These are phyloP conservation scores for Taenaris catops DNA, from an alignment of 2,888 invertebrate genomes.

Conservation along the genomic window DNA sequence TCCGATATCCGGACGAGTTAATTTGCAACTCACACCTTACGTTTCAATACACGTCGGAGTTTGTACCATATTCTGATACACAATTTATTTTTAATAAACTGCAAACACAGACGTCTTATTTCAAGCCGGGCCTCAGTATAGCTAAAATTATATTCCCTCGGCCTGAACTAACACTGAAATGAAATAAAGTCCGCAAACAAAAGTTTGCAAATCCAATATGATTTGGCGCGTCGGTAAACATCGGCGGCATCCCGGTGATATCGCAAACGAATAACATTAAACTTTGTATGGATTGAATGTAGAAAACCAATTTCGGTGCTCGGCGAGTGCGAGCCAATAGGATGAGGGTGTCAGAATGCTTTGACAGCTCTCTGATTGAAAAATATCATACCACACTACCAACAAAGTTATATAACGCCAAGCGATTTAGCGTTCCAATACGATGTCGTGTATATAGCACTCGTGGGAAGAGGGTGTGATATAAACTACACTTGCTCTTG, in stretches of 20 bases:
- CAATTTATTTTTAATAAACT: constrained; percentile 8
- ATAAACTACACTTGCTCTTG: too few species aligned
- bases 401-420: too few species aligned
- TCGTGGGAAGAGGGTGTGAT: too few species aligned
- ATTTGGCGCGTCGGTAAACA: constrained; percentile 78
- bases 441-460: too few species aligned
- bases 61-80: constrained; percentile 1
- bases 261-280: constrained; percentile 80
- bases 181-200: constrained; percentile 79
- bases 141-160: constrained; percentile 71
- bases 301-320: constrained; percentile 81
- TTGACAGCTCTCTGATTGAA: constrained; percentile 83
- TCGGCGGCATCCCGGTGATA: constrained; percentile 79
- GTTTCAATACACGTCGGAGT: constrained; percentile 1
- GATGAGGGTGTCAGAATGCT: constrained; percentile 81
- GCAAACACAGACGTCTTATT: constrained; percentile 14
- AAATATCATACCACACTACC: too few species aligned
- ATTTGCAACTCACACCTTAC: constrained; percentile 51
- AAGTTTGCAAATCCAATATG: constrained; percentile 81
- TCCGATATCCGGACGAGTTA: constrained; percentile 58
- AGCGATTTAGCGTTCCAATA: too few species aligned
- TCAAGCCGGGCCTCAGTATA: constrained; percentile 24
- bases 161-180: constrained; percentile 76
- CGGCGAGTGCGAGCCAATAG: constrained; percentile 79
- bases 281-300: constrained; percentile 81